phyloP scores from a whole-genome alignment of 2,888 invertebrate genomes.

The Philonicus albiceps region DNA sequence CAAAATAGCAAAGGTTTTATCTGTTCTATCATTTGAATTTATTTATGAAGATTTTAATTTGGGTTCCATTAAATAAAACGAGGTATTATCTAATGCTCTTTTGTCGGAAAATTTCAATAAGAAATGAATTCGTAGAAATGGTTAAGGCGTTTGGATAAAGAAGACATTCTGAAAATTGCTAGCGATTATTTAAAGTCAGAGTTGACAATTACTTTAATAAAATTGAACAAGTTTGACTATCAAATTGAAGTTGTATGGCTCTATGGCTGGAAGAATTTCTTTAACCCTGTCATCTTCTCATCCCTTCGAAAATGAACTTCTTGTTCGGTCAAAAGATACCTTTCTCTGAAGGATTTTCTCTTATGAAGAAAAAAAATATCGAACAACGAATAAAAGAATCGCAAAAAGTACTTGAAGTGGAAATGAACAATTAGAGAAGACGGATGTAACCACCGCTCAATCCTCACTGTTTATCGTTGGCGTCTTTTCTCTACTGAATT shows the following conservation, averaged over 20 bases:
- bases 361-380: background rate
- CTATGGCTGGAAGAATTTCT: background rate
- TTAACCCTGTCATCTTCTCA: background rate
- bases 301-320: background rate
- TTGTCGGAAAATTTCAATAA: background rate
- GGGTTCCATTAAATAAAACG: too few species aligned
- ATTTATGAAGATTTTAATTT: too few species aligned
- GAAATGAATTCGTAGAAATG: background rate
- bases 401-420: background rate
- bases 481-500: background rate
- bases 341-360: background rate
- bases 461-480: background rate
- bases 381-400: background rate
- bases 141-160: background rate
- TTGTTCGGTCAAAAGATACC: background rate
- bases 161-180: background rate
- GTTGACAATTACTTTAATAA: background rate
- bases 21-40: too few species aligned
- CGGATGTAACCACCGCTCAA: background rate
- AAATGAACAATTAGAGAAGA: slow-evolving; percentile 32
- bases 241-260: background rate
- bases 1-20: too few species aligned
- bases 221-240: background rate
- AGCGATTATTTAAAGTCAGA: background rate
- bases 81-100: background rate